phyloP scores from a whole-genome alignment of 2,113 vertebrate genomes.

The Pycnonotus jocosus region DNA sequence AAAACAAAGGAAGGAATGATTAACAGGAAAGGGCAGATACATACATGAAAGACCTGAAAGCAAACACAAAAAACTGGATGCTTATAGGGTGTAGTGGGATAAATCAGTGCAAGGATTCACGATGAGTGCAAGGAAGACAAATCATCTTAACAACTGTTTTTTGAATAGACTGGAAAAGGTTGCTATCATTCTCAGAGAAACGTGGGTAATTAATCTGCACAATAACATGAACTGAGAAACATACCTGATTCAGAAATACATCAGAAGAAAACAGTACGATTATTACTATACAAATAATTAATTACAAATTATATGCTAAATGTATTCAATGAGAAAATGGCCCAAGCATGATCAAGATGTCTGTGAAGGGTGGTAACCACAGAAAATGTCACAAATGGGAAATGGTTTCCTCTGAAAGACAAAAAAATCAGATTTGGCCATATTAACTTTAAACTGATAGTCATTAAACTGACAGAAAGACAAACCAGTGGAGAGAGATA shows the following conservation, averaged over 20 bases:
- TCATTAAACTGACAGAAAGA: not conserved
- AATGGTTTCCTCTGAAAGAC: not conserved
- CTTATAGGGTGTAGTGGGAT: not conserved
- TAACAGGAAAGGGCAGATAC: not conserved
- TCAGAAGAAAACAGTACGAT: not conserved
- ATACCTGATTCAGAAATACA: not conserved
- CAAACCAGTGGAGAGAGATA: not conserved
- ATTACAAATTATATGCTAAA: not conserved
- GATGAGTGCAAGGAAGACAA: not conserved
- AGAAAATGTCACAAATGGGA: not conserved
- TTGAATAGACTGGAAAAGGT: not conserved
- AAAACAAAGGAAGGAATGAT: conserved; percentile 11
- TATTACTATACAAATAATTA: not conserved
- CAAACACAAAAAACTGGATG: not conserved
- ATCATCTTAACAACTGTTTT: conserved; percentile 23
- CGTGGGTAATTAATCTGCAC: not conserved
- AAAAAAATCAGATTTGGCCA: not conserved
- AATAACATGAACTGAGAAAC: not conserved
- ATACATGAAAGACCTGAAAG: not conserved
- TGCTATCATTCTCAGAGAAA: not conserved
- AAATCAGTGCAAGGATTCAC: not conserved
- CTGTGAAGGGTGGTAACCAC: not conserved
- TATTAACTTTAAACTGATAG: not conserved
- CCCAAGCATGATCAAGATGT: not conserved
- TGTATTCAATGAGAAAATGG: not conserved